phyloP scores from a whole-genome alignment of 2,113 vertebrate genomes.

The Sula dactylatra region DNA sequence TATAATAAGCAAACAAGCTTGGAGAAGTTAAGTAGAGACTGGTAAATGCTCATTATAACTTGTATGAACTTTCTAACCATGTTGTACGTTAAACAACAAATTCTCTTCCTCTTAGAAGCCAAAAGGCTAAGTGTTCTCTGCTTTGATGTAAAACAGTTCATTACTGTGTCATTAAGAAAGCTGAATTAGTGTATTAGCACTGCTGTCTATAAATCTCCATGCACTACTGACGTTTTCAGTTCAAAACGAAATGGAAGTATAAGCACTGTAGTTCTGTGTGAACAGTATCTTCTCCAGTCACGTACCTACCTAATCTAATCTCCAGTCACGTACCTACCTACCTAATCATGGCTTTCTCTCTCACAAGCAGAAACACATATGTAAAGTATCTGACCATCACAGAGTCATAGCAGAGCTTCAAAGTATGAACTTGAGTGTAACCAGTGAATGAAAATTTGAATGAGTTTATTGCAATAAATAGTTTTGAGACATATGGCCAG shows the following conservation, averaged over 20 bases:
- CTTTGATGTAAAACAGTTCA: not conserved
- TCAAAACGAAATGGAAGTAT: not conserved
- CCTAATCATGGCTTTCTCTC: not conserved
- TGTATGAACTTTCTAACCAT: not conserved
- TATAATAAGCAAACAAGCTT: not conserved
- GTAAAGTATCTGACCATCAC: not conserved
- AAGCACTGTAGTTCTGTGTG: not conserved
- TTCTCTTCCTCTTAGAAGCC: not conserved
- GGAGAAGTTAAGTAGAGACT: not conserved
- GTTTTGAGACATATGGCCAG: not conserved
- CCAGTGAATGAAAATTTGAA: not conserved
- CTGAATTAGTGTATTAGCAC: not conserved
- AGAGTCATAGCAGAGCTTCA: not conserved
- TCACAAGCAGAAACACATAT: not conserved
- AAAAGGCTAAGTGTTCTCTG: not conserved
- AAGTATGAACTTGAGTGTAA: not conserved
- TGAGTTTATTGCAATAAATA: not conserved
- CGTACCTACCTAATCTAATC: not conserved
- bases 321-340: not conserved
- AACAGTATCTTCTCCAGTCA: not conserved
- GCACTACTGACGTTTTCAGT: not conserved
- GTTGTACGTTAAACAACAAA: not conserved
- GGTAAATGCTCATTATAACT: not conserved
- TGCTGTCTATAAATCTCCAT: not conserved
- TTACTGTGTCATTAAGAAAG: not conserved